These are phyloP conservation scores for Sphaeridia pumilis DNA, from an alignment of 2,888 invertebrate genomes.

Conservation along the genomic window DNA sequence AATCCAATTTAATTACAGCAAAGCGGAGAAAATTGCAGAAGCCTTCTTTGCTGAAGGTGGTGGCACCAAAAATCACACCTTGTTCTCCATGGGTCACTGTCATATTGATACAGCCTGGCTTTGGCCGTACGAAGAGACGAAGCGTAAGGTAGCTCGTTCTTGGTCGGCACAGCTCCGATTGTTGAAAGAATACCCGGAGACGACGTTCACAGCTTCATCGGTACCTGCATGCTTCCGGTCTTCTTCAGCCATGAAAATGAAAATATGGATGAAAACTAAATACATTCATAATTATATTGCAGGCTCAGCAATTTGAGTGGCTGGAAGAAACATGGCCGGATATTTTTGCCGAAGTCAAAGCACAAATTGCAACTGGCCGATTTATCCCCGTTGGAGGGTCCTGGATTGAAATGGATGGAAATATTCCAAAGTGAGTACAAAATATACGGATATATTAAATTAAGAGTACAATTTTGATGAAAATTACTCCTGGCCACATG, in stretches of 20 bases:
- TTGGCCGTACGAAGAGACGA: constrained; percentile 46
- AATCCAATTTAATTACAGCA: constrained; percentile 29
- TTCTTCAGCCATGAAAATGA: not conserved
- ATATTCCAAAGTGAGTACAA: constrained; percentile 37
- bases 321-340: constrained; percentile 42
- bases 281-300: not conserved
- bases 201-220: constrained; percentile 14
- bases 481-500: not conserved
- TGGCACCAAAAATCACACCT: constrained; percentile 40
- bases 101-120: constrained; percentile 47
- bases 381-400: constrained; percentile 45
- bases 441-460: not conserved
- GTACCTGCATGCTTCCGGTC: too few relatives aligned
- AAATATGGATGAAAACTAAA: not conserved
- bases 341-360: constrained; percentile 41
- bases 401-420: constrained; percentile 46
- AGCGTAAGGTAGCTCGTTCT: constrained; percentile 44
- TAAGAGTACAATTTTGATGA: not conserved
- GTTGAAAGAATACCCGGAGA: constrained; percentile 41
- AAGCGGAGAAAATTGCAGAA: constrained; percentile 39
- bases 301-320: constrained; percentile 47
- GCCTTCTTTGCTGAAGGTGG: constrained; percentile 41
- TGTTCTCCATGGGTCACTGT: constrained; percentile 43
- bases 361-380: constrained; percentile 38
- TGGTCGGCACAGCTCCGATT: constrained; percentile 41